These are phyloP conservation scores for Drosophila demipolita DNA, from an alignment of 2,888 invertebrate species.

Conservation along the genomic window DNA sequence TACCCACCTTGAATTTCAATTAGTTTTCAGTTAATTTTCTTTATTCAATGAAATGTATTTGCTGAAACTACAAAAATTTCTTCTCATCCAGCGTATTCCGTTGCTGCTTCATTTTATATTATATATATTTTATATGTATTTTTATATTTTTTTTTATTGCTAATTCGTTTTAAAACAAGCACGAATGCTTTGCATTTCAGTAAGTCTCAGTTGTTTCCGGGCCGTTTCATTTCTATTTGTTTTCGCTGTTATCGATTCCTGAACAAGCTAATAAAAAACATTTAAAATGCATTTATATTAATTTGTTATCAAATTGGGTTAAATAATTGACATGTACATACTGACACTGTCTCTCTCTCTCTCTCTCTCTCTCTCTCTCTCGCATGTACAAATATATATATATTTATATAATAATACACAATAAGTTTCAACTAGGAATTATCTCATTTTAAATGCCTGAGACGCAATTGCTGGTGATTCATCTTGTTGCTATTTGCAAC, in stretches of 20 bases:
- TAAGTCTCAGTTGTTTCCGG: not conserved
- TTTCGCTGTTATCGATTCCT: not conserved
- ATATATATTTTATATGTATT: too few relatives aligned
- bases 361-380: conserved; percentile 4
- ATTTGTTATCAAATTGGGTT: conserved; percentile 55
- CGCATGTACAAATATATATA: not conserved
- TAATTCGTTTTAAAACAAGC: too few relatives aligned
- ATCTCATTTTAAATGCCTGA: conserved; percentile 54
- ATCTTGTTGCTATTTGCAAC: conserved; percentile 54
- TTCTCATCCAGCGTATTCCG: not conserved
- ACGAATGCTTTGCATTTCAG: not conserved
- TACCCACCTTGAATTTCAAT: conserved; percentile 2
- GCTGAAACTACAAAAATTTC: not conserved
- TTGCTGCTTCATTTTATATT: conserved; percentile 8
- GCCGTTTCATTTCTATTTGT: not conserved
- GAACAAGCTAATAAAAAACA: not conserved
- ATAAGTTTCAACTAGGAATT: conserved; percentile 37
- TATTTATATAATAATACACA: conserved; percentile 9
- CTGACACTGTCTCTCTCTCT: conserved; percentile 28
- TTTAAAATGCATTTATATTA: conserved; percentile 21
- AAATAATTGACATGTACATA: conserved; percentile 60
- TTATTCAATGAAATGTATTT: not conserved
- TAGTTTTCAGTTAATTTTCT: not conserved
- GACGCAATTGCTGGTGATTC: conserved; percentile 54
- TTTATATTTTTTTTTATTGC: too few relatives aligned